phyloP scores from a whole-genome alignment of 2,888 invertebrate species.

The Teleiodes luculella region DNA sequence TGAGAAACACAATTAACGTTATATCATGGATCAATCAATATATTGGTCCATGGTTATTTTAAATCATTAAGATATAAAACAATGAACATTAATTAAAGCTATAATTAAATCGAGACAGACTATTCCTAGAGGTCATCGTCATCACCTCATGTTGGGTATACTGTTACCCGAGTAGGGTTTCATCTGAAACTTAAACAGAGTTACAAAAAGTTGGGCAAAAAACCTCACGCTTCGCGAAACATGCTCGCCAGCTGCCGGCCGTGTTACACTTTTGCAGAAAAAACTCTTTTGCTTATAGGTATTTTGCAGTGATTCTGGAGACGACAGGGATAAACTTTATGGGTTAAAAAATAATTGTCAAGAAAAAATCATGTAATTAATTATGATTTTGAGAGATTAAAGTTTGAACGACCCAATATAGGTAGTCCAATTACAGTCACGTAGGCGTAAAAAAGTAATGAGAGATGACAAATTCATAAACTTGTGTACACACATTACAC shows the following conservation, averaged over 20 bases:
- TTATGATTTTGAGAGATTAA: too few species aligned
- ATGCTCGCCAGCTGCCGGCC: constrained; percentile 58
- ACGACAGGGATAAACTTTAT: not conserved
- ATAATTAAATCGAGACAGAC: constrained; percentile 18
- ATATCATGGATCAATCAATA: too few species aligned
- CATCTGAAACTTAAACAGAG: constrained; percentile 62
- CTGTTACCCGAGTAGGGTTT: constrained; percentile 54
- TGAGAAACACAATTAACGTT: too few species aligned
- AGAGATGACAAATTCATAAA: too few species aligned
- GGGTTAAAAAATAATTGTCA: too few species aligned
- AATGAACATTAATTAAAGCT: constrained; percentile 10
- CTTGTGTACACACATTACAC: too few species aligned
- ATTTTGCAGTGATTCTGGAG: constrained; percentile 8
- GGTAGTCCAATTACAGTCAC: too few species aligned
- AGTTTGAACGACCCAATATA: too few species aligned
- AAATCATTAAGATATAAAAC: too few species aligned
- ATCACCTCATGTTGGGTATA: constrained; percentile 35
- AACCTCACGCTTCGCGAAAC: constrained; percentile 66
- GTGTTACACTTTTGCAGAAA: constrained; percentile 21
- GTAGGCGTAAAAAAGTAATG: too few species aligned
- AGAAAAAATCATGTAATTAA: too few species aligned
- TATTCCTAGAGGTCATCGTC: constrained; percentile 30
- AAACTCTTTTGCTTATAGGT: constrained; percentile 30
- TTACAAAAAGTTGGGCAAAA: constrained; percentile 57
- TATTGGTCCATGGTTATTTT: too few species aligned